These are phyloP conservation scores for Sapayoa aenigma DNA, from an alignment of 2,113 vertebrate genomes.

Conservation along the genomic window DNA sequence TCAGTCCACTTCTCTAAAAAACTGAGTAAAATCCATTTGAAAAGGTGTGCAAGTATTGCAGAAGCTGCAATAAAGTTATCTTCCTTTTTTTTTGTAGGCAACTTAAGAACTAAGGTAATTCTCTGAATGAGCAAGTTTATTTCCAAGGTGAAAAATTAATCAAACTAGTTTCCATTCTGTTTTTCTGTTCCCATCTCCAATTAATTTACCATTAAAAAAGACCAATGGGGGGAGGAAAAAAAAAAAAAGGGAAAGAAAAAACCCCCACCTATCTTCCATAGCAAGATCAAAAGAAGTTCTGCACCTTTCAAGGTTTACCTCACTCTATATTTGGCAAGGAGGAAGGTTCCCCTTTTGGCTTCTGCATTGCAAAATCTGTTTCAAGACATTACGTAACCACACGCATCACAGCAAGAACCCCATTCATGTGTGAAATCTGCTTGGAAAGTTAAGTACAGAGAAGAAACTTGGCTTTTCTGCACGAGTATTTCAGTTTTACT, in stretches of 20 bases:
- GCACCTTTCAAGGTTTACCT: neutral
- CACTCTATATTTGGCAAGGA: neutral
- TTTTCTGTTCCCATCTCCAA: neutral
- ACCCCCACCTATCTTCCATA: neutral
- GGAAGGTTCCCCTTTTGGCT: neutral
- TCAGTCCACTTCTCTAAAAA: neutral
- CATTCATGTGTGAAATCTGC: neutral
- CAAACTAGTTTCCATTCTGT: neutral
- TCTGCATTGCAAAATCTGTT: neutral
- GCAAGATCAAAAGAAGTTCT: neutral
- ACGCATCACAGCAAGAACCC: neutral
- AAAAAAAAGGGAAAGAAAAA: too few relatives aligned
- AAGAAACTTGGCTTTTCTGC: neutral
- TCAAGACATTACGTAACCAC: neutral
- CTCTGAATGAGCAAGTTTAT: neutral
- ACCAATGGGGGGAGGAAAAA: rapidly evolving
- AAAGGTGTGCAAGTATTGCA: neutral
- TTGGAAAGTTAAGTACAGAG: neutral
- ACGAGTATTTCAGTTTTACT: neutral
- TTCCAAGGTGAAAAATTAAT: neutral
- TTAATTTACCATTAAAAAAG: neutral
- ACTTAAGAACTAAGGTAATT: neutral
- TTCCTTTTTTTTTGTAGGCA: neutral
- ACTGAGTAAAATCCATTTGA: neutral
- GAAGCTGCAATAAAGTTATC: neutral